Evolutionary conservation across 2,113 vertebrate species (phyloP), one percentile per base, ranked within the genome.

Genomic region (Apteryx owenii): DNA sequence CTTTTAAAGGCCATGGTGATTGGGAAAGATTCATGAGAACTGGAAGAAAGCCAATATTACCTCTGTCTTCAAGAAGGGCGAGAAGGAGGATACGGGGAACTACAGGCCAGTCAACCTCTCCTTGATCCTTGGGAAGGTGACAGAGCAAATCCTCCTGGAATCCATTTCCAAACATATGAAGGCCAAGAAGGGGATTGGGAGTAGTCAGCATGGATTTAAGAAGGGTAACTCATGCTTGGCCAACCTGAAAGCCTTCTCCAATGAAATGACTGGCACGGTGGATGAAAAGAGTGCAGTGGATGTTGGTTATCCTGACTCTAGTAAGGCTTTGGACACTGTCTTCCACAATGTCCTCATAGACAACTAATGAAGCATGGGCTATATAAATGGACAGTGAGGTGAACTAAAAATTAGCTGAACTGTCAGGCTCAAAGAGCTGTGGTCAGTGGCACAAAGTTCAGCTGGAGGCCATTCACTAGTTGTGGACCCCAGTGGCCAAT

Each of bases 271-370:
- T 76, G 50, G 42, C 1, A 40, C 36, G 25, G 26, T 26, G 42
- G 44, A 31, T 26, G 23, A 78, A 4, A 9, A 48, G 18, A 78
- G 28, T 56, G 22, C 38, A 31, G 33, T 23, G 31, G n/a, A 7
- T 36, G 25, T 4, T 5, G 0, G 46, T 70, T 78, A 26, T 4
- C 21, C 61, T 0, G 0, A 53, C 21, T 72, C 77, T 69, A 77
- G 82, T 73, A 81, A 77, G 81, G 15, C 9, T 79, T 90, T 82
- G 14, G 12, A 23, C 42, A 44, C 6, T 40, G 15, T 54, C 5
- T 77, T 60, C 21, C 12, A 6, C 50, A 82, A 20, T 31, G 65
- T 44, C 38, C 38, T 85, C 22, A 54, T 5, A 42, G 53, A 33
- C 3, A 68, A 87, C 33, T 81, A 75, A 60, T 13, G 44, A 85